phyloP scores from a whole-genome alignment of 2,888 invertebrate species.

The Sussaba pulchella region DNA sequence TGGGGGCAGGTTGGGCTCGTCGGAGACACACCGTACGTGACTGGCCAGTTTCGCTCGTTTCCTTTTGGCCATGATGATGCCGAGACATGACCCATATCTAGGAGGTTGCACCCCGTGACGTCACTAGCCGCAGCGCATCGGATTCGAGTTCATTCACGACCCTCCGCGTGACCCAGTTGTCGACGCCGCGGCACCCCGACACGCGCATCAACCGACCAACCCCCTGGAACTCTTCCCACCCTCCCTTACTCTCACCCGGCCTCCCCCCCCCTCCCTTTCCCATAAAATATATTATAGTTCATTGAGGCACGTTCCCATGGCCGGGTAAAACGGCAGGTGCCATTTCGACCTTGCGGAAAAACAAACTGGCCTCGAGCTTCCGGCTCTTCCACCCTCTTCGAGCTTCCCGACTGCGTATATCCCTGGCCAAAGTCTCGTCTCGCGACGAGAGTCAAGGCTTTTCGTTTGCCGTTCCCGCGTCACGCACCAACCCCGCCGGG shows the following conservation, averaged over 20 bases:
- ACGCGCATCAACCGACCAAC: slow-evolving; percentile 43
- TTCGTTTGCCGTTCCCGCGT: neutral
- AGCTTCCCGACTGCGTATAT: neutral
- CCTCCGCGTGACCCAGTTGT: slow-evolving; percentile 79
- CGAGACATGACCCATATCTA: slow-evolving; percentile 80
- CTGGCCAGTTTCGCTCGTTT: slow-evolving; percentile 72
- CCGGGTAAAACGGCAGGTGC: slow-evolving; percentile 30
- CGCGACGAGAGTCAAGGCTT: slow-evolving; percentile 1
- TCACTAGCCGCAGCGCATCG: slow-evolving; percentile 76
- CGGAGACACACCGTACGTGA: slow-evolving; percentile 66
- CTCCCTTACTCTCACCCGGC: too few species aligned
- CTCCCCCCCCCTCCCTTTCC: slow-evolving; percentile 42
- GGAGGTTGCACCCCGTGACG: slow-evolving; percentile 81
- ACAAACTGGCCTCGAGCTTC: slow-evolving; percentile 34
- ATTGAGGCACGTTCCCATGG: slow-evolving; percentile 73
- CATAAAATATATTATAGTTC: slow-evolving; percentile 82
- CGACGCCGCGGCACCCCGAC: slow-evolving; percentile 29
- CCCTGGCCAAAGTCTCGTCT: neutral
- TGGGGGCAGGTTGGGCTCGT: slow-evolving; percentile 6
- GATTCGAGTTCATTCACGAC: slow-evolving; percentile 80
- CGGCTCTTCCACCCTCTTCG: too few species aligned
- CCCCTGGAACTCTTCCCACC: too few species aligned
- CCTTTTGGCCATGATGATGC: slow-evolving; percentile 78
- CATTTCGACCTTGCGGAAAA: slow-evolving; percentile 29
- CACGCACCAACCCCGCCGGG: neutral